Base-by-base conservation (phyloP, 2,797 vertebrate genomes). In the Falco columbarius region DNA sequence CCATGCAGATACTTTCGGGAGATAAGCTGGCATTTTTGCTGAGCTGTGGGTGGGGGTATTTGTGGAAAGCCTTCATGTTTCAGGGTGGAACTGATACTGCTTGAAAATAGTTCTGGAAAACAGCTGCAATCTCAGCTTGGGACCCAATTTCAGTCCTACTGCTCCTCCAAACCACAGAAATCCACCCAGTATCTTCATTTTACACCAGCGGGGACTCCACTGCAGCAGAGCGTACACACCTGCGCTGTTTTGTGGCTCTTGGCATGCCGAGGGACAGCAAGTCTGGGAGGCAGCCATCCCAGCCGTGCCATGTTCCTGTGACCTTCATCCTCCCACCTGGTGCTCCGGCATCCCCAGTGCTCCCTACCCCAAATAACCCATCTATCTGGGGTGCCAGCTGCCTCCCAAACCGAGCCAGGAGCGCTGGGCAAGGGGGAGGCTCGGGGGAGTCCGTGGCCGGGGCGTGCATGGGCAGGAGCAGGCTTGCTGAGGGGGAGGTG, bases 51-150 rank as follows among this genome's bases (percentile, higher is more conserved):
- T 9, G 42, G 9, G 68, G 47, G 52, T 32, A 36, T 58, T 83
- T 87, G 55, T 49, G 70, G 75, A 81, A 84, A 52, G 40, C 65
- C 34, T 59, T 79, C 6, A 13, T 1, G 0, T 55, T 59, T 77
- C 51, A 34, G 55, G 11, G 19, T 56, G 59, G 63, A 92, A 86
- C 32, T 17, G 77, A 67, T 72, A 32, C 40, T 20, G 36, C 54
- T 72, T 30, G 65, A 77, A 90, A 86, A 59, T 32, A 56, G 55
- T 77, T 83, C 77, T 71, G 90, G 82, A 79, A 95, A 92, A 66
- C 54, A 73, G 62, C 85, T 68, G 66, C 67, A 52, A 3, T 73
- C 88, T 81, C 71, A 81, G 51, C 51, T 5, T 32, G n/a, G 54
- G 68, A 42, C 70, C 67, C 9, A 2, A 49, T 67, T 74, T 66